Percentiles rank a stretch among this genome's conserved stretches.
phyloP scores from a whole-genome alignment of 2,797 vertebrate species.

The Enteromius fasciolatus region DNA sequence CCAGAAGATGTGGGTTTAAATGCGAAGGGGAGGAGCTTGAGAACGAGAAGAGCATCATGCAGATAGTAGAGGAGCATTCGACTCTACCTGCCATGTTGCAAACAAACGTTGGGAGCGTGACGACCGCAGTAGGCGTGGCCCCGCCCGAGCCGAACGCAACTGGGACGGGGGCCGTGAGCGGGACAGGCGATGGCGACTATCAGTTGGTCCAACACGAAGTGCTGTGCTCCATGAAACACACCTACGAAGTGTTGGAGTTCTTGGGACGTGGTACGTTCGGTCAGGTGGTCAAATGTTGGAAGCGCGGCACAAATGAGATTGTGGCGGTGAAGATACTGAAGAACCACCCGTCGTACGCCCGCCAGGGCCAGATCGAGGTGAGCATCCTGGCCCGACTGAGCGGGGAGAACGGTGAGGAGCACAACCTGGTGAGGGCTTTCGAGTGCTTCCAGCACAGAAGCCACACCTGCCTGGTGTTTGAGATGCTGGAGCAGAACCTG shows the following conservation, averaged over 20 bases:
- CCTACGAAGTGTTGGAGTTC: constrained; percentile 95
- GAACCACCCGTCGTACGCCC: constrained; percentile 96
- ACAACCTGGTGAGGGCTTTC: constrained; percentile 93
- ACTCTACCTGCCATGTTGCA: constrained; percentile 92
- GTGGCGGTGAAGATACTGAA: constrained; percentile 97
- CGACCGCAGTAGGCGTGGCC: constrained; percentile 72
- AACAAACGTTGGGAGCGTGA: constrained; percentile 82
- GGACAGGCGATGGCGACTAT: constrained; percentile 89
- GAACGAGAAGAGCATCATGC: constrained; percentile 84
- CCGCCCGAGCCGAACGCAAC: constrained; percentile 79
- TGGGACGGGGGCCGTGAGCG: constrained; percentile 60
- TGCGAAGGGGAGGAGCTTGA: constrained; percentile 85
- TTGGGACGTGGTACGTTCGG: constrained; percentile 95
- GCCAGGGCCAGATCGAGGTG: constrained; percentile 93
- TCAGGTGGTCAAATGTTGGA: constrained; percentile 98
- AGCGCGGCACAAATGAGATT: constrained; percentile 91
- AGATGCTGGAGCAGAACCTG: constrained; percentile 98
- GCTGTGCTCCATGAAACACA: constrained; percentile 92
- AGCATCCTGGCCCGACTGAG: constrained; percentile 92
- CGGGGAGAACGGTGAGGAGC: constrained; percentile 92
- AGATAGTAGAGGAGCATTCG: constrained; percentile 93
- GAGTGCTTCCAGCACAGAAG: constrained; percentile 97
- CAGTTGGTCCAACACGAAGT: constrained; percentile 96
- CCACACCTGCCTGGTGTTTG: constrained; percentile 96
- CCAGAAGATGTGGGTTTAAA: constrained; percentile 89